Percentiles rank a stretch among this genome's conserved stretches.
Evolutionary conservation across 2,888 invertebrate species (phyloP).

Genomic region (Apodemia mormo): DNA sequence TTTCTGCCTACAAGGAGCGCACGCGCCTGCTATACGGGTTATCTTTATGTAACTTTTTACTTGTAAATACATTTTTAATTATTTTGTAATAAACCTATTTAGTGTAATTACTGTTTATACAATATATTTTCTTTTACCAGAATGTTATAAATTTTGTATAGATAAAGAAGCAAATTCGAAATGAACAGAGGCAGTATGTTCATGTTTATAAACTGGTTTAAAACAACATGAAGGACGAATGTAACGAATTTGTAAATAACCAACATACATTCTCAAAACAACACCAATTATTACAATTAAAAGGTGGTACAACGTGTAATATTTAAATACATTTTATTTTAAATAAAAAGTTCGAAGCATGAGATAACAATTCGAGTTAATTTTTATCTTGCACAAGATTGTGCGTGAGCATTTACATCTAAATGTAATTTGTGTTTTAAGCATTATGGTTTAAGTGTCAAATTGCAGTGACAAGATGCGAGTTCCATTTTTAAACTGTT

Average conservation of each 20-base stretch:
- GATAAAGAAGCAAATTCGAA: too few relatives aligned
- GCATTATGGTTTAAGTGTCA: not conserved
- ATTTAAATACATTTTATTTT: conserved; percentile 28
- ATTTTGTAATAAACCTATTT: too few relatives aligned
- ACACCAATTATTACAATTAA: conserved; percentile 14
- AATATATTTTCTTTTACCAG: too few relatives aligned
- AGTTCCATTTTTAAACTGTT: not conserved
- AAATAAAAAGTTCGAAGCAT: conserved; percentile 41
- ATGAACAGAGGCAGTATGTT: not conserved
- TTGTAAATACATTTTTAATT: too few relatives aligned
- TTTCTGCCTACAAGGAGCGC: too few relatives aligned
- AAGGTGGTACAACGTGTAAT: conserved; percentile 22
- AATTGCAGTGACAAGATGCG: not conserved
- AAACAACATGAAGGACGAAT: not conserved
- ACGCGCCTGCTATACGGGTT: too few relatives aligned
- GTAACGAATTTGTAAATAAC: not conserved
- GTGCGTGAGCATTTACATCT: conserved; percentile 39
- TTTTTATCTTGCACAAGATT: conserved; percentile 34
- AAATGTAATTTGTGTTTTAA: conserved; percentile 22
- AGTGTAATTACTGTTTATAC: too few relatives aligned
- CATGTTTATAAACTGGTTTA: too few relatives aligned
- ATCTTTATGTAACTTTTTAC: too few relatives aligned
- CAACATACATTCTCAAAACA: conserved; percentile 16
- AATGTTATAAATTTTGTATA: too few relatives aligned
- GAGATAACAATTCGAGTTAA: conserved; percentile 27